These are phyloP conservation scores for Grapholita molesta DNA, from an alignment of 1,140 invertebrate species.

Conservation along the genomic window DNA sequence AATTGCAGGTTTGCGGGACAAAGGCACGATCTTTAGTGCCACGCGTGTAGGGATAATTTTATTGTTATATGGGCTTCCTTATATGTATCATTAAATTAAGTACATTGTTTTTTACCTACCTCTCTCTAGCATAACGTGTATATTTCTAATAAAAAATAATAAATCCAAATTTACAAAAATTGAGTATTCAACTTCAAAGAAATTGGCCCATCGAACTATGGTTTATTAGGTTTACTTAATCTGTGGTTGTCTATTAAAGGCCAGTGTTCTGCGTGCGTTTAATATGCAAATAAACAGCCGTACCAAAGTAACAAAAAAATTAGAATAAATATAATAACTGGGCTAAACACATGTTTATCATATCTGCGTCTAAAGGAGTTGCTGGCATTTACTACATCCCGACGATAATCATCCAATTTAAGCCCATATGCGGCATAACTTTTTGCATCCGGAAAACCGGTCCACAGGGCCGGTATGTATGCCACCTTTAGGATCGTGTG, in stretches of 20 bases:
- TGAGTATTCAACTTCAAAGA: no score
- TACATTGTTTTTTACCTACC: no score
- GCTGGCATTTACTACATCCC: conserved; percentile 6
- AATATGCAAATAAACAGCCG: no score
- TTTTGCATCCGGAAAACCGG: background rate
- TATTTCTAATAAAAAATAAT: no score
- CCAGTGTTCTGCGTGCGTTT: no score
- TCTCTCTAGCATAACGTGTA: no score
- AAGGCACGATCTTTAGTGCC: background rate
- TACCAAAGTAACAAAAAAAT: no score
- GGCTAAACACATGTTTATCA: background rate
- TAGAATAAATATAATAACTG: background rate
- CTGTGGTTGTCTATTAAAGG: no score
- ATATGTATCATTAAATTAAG: background rate
- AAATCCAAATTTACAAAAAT: no score
- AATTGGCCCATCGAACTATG: no score
- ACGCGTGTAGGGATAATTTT: background rate
- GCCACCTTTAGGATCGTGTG: conserved; percentile 2
- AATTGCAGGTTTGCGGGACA: conserved; percentile 24
- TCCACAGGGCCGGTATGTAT: background rate
- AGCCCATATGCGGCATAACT: background rate
- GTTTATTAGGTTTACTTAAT: no score
- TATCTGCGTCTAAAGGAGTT: background rate
- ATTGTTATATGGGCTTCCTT: conserved; percentile 1
- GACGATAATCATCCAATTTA: background rate